Conservation (phyloP, 1,140 invertebrate species). For the Saccostrea echinata region DNA sequence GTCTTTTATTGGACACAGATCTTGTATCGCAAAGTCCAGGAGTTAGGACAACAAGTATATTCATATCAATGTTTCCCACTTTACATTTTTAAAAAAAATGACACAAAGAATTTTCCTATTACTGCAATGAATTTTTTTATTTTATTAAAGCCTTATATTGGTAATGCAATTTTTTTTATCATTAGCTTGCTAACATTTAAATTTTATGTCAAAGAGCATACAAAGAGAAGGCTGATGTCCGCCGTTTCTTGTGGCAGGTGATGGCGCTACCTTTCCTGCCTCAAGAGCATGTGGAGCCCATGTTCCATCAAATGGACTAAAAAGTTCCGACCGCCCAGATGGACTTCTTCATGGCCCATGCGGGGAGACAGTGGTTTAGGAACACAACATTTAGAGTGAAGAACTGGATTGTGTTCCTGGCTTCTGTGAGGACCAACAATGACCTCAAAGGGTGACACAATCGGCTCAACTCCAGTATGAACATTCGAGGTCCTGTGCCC, state of each 20-base stretch:
- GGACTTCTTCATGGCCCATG: constrained; percentile 14
- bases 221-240: constrained; percentile 17
- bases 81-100: too few relatives aligned
- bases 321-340: not conserved
- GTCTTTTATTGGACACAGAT: constrained; percentile 42
- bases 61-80: too few relatives aligned
- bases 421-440: constrained; percentile 26
- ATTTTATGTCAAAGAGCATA: constrained; percentile 8
- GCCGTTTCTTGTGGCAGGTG: constrained; percentile 6
- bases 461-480: not conserved
- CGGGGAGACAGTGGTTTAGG: not conserved
- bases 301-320: not conserved
- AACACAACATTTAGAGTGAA: not conserved
- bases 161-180: not conserved
- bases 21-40: constrained; percentile 51
- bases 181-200: not conserved
- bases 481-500: not conserved
- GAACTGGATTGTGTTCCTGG: constrained; percentile 40
- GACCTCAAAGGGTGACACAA: constrained; percentile 45
- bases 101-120: too few relatives aligned
- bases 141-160: too few relatives aligned
- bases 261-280: constrained; percentile 45
- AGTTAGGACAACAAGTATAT: constrained; percentile 30
- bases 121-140: too few relatives aligned
- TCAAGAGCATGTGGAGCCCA: constrained; percentile 4